These are phyloP conservation scores for Lepus townsendii DNA, from an alignment of 2,797 vertebrate species.

Conservation along the genomic window DNA sequence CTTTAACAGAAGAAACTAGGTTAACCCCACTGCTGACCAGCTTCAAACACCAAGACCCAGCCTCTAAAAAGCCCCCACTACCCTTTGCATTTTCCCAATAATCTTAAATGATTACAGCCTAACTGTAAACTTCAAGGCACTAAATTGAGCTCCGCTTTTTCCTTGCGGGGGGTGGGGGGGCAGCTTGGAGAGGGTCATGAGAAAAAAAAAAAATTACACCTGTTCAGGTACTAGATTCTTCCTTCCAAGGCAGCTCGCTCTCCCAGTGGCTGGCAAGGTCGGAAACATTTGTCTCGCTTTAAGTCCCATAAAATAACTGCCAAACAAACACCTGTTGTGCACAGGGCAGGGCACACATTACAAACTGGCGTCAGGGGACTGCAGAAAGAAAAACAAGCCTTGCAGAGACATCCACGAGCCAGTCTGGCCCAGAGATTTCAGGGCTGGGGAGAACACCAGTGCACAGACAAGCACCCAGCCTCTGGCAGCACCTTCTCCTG, in stretches of 20 bases:
- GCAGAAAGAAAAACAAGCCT: conserved; percentile 81
- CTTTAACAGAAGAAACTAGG: conserved; percentile 90
- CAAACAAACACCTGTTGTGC: conserved; percentile 84
- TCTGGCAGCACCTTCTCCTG: conserved; percentile 75
- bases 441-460: conserved; percentile 45
- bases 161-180: no score
- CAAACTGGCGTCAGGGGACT: conserved; percentile 77
- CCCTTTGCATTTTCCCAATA: conserved; percentile 86
- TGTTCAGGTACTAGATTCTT: conserved; percentile 73
- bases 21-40: conserved; percentile 88
- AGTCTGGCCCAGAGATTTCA: conserved; percentile 76
- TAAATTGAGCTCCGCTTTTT: conserved; percentile 65
- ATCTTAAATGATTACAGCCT: conserved; percentile 88
- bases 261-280: conserved; percentile 63
- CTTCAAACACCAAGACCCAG: conserved; percentile 86
- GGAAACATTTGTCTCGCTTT: conserved; percentile 69
- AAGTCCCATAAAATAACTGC: conserved; percentile 73
- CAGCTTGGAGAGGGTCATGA: conserved; percentile 61
- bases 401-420: conserved; percentile 75
- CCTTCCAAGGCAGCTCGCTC: background rate
- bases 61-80: conserved; percentile 87
- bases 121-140: conserved; percentile 87
- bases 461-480: conserved; percentile 67
- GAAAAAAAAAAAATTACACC: conserved; percentile 81
- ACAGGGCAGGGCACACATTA: conserved; percentile 74